Evolutionary conservation across 2,888 invertebrate genomes (phyloP), one percentile per base, ranked within the genome.

Genomic region (Panopea generosa): DNA sequence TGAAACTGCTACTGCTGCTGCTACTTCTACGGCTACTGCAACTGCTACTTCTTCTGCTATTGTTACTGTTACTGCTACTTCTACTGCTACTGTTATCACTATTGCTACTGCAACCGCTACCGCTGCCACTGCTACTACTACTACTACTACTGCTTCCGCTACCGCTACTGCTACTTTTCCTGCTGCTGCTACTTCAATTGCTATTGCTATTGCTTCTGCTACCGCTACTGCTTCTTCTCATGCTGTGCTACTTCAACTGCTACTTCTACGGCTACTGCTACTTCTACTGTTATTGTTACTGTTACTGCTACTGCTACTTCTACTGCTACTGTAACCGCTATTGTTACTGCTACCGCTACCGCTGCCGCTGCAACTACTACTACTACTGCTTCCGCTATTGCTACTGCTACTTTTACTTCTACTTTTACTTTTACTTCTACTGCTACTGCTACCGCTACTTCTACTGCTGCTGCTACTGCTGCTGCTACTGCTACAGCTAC

Each of bases 121-220:
- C 52, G 4, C 63, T 63, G 18, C 63, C 29, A n/a, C 56, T 33
- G 26, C 29, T 56, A n/a, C 33, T 56, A 14, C n/a, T 29, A 29
- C 56, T 56, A 33, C 56, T 56, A 7, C 63, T 52, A 52, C 50
- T 63, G 24, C 63, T 52, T 20, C 63, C 52, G n/a, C 50, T 50
- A 20, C 52, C 20, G 20, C 63, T 53, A 52, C 63, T 53, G 29
- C 63, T 40, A 38, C 63, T 49, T 11, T 49, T 49, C 47, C 61
- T 49, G 27, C 49, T 49, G 26, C 61, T 49, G 20, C 47, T 27
- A 22, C 61, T 61, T 20, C 49, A 47, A 24, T 29, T 61, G 29
- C 61, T 61, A 27, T 49, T 61, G n/a, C 61, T 61, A 27, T 49
- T 61, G 27, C 61, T 61, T n/a, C 61, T 61, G 33, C 61, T 61